Conservation (phyloP, 2,113 vertebrate genomes). For the Apodemus speciosus region DNA sequence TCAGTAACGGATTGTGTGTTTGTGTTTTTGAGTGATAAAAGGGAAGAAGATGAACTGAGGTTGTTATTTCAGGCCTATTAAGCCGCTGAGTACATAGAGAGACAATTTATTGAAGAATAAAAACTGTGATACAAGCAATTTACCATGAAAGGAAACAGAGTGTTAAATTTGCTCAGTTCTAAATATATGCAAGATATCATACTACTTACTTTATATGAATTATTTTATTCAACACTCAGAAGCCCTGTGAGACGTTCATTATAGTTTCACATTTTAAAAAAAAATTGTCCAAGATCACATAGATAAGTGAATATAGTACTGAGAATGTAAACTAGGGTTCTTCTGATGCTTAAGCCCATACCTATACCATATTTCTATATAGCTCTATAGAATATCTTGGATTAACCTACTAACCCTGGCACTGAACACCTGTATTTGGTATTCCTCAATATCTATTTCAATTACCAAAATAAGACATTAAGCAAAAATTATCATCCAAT, state of each 20-base stretch:
- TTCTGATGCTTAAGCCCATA: background rate
- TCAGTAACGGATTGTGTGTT: background rate
- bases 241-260: background rate
- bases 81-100: background rate
- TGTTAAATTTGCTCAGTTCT: background rate
- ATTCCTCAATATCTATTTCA: conserved; percentile 22
- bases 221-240: conserved; percentile 9
- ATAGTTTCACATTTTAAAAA: background rate
- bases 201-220: background rate
- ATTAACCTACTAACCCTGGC: background rate
- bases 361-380: background rate
- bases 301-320: conserved; percentile 8
- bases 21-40: background rate
- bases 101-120: background rate
- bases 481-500: background rate
- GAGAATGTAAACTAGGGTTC: background rate
- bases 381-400: background rate
- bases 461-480: background rate
- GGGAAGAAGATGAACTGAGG: background rate
- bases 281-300: background rate
- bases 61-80: background rate
- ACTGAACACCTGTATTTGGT: background rate
- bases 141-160: background rate
- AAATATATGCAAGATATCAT: background rate
- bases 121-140: background rate